Conservation (phyloP, 2,797 vertebrate genomes). For the Enoplosus armatus region DNA sequence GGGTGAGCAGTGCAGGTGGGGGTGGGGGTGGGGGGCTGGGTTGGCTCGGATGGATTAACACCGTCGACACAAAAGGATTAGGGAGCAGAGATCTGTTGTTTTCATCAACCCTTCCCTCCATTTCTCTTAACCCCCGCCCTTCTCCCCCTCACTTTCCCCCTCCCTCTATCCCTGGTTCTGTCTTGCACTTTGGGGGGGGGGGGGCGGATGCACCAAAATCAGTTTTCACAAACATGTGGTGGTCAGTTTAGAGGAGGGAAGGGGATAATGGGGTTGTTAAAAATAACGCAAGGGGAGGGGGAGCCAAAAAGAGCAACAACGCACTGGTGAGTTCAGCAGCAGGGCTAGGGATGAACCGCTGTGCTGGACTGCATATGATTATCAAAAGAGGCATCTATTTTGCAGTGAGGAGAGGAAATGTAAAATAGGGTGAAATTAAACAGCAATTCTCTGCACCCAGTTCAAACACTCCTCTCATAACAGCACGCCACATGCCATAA, state of each 20-base stretch:
- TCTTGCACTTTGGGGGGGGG: constrained; percentile 39
- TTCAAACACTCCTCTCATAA: constrained; percentile 37
- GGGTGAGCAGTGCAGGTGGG: constrained; percentile 25
- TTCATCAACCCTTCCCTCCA: constrained; percentile 80
- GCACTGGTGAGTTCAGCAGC: constrained; percentile 38
- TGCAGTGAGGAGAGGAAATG: neutral
- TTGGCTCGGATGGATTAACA: constrained; percentile 79
- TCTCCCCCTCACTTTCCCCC: constrained; percentile 60
- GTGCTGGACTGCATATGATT: constrained; percentile 34
- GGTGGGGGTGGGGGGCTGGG: constrained; percentile 16
- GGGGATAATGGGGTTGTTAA: constrained; percentile 34
- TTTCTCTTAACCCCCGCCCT: constrained; percentile 71
- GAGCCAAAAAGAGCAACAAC: constrained; percentile 45
- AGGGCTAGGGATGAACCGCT: constrained; percentile 21
- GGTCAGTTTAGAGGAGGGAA: constrained; percentile 23
- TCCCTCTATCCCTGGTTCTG: constrained; percentile 26
- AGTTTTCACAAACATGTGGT: constrained; percentile 52
- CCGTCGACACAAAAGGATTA: constrained; percentile 85
- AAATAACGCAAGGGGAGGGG: constrained; percentile 26
- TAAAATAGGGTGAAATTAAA: constrained; percentile 1
- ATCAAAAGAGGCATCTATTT: constrained; percentile 47
- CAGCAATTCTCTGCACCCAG: neutral
- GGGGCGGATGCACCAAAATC: constrained; percentile 31
- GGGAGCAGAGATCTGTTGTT: constrained; percentile 80
- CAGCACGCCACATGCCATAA: constrained; percentile 31